Base-by-base conservation (phyloP, 1,140 invertebrate genomes). In the Tachypleus tridentatus region DNA sequence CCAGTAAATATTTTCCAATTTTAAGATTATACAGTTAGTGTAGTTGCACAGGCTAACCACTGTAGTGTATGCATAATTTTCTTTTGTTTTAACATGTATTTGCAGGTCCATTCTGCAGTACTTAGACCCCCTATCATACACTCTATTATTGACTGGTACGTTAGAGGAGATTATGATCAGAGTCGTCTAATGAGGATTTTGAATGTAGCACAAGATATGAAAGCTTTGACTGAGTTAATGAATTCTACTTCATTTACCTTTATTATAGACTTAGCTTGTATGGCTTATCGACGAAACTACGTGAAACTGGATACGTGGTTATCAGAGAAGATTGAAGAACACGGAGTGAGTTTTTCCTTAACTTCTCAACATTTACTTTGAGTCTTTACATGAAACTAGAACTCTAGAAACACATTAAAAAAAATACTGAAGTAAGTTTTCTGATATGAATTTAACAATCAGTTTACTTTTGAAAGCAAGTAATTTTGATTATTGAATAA, bases 251-350 rank as follows among this genome's bases (percentile, higher is more conserved):
- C 90, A 0, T 95, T 95, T 78, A 84, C 90, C n/a, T 99, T 99
- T 80, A 91, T 97, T 4, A 98, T 99, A 71, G 97, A 99, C 79
- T 79, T 99, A 61, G 95, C 97, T 0, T 98, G 95, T 77, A 78
- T 99, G 56, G 96, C 97, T 0, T 97, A 95, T 0, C 78, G 96
- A 65, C 79, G 97, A 63, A 97, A 98, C 77, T 99, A 98, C 78
- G 79, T 99, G 0, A 99, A 99, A 76, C 77, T 99, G 5, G 97
- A 99, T 75, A 99, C 98, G 77, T 99, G 97, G 95, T 77, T 99
- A 0, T 86, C 87, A 3, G 97, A 99, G 75, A 98, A 98, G 79
- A 94, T 98, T 58, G 80, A 88, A 70, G 94, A 98, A 74, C 92
- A 97, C 76, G 92, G 93, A n/a, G 78, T 78, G 72, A 65, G 61